Conservation (phyloP, 2,113 vertebrate genomes). For the Rhadina sibilatrix region DNA sequence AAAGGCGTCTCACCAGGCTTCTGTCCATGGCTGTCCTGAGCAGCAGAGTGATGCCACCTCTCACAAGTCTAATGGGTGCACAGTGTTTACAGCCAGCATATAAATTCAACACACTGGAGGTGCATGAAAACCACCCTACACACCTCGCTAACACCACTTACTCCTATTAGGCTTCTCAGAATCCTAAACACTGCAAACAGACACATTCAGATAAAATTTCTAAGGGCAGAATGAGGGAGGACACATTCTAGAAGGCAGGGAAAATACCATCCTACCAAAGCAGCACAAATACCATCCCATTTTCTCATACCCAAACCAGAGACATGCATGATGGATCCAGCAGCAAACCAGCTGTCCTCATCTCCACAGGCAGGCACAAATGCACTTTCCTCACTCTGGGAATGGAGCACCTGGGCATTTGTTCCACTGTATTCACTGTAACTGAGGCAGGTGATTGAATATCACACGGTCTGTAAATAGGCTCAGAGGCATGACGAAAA, state of each 20-base stretch:
- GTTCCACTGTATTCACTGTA: not conserved
- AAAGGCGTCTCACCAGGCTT: rapidly evolving
- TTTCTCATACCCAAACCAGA: not conserved
- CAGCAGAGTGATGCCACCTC: not conserved
- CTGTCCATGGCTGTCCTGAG: not conserved
- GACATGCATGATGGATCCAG: too few species aligned
- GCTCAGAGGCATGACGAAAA: not conserved
- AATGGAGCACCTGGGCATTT: not conserved
- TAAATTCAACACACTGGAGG: not conserved
- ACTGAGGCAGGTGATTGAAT: not conserved
- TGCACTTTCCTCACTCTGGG: not conserved
- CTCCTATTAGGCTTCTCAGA: not conserved
- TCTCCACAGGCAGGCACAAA: not conserved
- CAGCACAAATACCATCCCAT: not conserved
- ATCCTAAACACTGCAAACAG: not conserved
- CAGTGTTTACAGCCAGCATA: not conserved
- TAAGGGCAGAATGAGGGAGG: not conserved
- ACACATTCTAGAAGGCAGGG: not conserved
- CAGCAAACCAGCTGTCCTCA: not conserved
- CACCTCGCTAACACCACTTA: not conserved
- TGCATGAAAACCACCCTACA: not conserved
- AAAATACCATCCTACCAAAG: not conserved
- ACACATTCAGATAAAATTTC: not conserved
- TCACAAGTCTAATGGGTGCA: not conserved
- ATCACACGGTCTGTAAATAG: not conserved